Base-by-base conservation (phyloP, 1,140 invertebrate species). In the Camponotus floridanus region DNA sequence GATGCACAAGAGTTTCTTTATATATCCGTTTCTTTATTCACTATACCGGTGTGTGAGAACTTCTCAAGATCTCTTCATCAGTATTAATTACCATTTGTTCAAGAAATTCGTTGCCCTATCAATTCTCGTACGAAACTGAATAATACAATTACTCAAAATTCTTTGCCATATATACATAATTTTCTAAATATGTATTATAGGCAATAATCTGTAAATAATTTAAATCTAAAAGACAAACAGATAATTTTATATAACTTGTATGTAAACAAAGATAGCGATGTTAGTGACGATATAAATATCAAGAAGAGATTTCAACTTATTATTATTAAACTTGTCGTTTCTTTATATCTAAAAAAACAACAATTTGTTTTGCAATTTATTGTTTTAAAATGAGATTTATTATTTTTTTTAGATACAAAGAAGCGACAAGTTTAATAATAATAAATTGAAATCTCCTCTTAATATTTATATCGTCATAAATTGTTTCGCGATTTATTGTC, bases 41-140 rank as follows among this genome's bases (percentile, higher is more conserved):
- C 36, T 18, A 39, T 59, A 39, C 18, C 33, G 21, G 33, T 73
- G n/a, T n/a, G n/a, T n/a, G 51, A 73, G 67, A 81, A 81, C 3
- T 73, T 81, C 67, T 48, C 67, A 81, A 81, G 55, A 11, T 81
- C 45, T 48, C 51, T 42, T 81, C 18, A 45, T 81, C 26, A 21
- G 39, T 73, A 45, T 73, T 81, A 81, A 81, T 81, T 71, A 71
- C 31, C 36, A 51, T 31, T 42, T 31, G 8, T 68, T 68, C 13
- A 59, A 59, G 71, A 57, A 45, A 51, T 71, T 59, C 15, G 2
- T 15, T 71, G 11, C 5, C 2, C 3, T 21, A 8, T 42, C 15
- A n/a, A 80, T 59, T 80, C 51, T 45, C 67, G 39, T 39, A 33
- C 26, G 39, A 11, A 64, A n/a, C n/a, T 8, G n/a, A 45, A 51